Conservation (phyloP, 2,113 vertebrate genomes). For the Tylochromis polylepis region DNA sequence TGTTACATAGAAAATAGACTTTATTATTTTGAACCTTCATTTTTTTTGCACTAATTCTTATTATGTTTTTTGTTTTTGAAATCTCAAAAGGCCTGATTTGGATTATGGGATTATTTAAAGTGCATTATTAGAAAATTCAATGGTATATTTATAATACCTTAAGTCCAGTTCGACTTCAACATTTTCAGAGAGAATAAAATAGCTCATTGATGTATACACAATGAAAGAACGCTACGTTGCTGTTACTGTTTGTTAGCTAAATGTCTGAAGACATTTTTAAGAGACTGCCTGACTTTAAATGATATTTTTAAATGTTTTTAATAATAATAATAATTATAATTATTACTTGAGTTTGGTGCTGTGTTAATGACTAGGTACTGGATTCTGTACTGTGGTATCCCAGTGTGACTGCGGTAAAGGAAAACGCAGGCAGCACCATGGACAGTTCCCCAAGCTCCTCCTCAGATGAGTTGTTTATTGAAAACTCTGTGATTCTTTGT, state of each 20-base stretch:
- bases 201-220: background rate
- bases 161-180: background rate
- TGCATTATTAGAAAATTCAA: background rate
- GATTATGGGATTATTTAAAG: background rate
- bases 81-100: background rate
- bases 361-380: background rate
- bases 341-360: background rate
- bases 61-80: background rate
- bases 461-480: background rate
- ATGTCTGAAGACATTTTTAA: background rate
- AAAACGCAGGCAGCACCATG: background rate
- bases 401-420: background rate
- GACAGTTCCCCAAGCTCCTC: slow-evolving; percentile 1
- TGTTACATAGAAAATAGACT: background rate
- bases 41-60: background rate
- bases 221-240: background rate
- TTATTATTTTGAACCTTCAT: accelerated
- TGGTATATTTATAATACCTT: background rate
- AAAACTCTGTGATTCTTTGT: background rate
- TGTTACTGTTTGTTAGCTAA: background rate
- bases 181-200: background rate
- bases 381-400: background rate
- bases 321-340: background rate
- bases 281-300: background rate
- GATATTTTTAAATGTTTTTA: background rate